These are phyloP conservation scores for Morone chrysops DNA, from an alignment of 2,113 vertebrate genomes.

Conservation along the genomic window DNA sequence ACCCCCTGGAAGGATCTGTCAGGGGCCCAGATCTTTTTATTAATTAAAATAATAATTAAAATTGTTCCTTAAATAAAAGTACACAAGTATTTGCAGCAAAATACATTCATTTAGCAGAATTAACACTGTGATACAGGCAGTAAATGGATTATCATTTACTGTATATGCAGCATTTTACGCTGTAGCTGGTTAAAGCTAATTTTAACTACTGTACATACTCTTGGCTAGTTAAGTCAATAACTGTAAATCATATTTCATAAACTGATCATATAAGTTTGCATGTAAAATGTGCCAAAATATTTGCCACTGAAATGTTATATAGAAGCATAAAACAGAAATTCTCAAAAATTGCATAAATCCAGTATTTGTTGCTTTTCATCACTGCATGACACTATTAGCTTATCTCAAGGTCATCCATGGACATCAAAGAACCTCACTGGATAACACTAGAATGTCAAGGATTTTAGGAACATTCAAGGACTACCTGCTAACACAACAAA, in stretches of 20 bases:
- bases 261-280: neutral
- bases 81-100: neutral
- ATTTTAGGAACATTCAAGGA: neutral
- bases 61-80: neutral
- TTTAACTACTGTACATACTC: neutral
- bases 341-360: too few species aligned
- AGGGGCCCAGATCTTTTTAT: neutral
- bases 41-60: neutral
- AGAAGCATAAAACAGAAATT: too few species aligned
- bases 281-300: neutral
- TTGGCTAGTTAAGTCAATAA: neutral
- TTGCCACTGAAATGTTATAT: too few species aligned
- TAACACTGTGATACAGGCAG: neutral
- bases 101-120: neutral
- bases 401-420: neutral
- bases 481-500: neutral
- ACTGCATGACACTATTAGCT: too few species aligned
- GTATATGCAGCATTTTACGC: neutral
- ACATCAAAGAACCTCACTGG: neutral
- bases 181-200: neutral
- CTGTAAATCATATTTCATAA: neutral
- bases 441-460: neutral
- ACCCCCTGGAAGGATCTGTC: neutral
- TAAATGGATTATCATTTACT: neutral
- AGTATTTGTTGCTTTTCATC: too few species aligned